Conservation (phyloP, 2,888 invertebrate species). For the Stegana nigrithorax region DNA sequence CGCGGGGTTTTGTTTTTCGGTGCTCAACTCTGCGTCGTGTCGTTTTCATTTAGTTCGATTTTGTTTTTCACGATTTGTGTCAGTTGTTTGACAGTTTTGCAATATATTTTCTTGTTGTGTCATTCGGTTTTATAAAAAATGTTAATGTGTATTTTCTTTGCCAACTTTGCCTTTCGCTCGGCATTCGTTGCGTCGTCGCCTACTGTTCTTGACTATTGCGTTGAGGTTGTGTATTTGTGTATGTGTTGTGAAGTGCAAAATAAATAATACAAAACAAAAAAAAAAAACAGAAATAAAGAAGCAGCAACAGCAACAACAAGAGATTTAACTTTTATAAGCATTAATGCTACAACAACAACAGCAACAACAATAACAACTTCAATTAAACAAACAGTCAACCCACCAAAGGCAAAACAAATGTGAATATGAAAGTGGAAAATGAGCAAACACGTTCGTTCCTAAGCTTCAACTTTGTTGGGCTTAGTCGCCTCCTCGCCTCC, state of each 20-base stretch:
- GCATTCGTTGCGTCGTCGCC: neutral
- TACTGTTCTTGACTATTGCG: neutral
- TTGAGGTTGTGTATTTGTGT: neutral
- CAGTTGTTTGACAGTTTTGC: no score
- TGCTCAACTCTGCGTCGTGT: neutral
- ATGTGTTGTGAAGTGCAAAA: constrained; percentile 40
- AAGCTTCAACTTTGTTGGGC: neutral
- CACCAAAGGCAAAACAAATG: neutral
- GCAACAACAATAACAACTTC: neutral
- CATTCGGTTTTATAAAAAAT: neutral
- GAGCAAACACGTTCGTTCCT: no score
- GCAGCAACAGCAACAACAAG: constrained; percentile 16
- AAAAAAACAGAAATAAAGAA: no score
- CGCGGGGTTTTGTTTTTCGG: neutral
- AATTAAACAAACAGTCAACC: constrained; percentile 5
- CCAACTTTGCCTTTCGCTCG: neutral
- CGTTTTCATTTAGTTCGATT: neutral
- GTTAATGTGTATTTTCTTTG: neutral
- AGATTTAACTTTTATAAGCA: no score
- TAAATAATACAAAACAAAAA: constrained; percentile 21
- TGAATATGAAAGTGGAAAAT: constrained; percentile 5
- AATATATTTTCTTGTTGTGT: neutral
- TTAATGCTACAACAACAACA: no score
- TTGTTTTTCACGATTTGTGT: no score
- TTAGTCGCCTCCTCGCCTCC: no score